phyloP scores from a whole-genome alignment of 64 coral and sea anemone genomes.

The Astreopora myriophthalma region DNA sequence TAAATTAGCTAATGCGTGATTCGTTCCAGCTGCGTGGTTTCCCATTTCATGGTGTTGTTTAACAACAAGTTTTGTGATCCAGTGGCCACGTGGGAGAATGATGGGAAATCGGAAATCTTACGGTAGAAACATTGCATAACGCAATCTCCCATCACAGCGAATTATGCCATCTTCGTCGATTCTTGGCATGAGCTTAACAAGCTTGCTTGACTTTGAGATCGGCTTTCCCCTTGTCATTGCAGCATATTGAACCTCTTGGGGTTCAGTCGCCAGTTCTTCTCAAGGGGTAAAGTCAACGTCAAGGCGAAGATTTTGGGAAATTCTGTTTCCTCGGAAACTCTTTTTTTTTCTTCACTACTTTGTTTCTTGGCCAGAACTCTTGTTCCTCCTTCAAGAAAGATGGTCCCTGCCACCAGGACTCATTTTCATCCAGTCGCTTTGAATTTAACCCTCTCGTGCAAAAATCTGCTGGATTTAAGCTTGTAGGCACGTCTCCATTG shows the following conservation, averaged over 20 bases:
- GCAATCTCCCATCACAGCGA: slow-evolving; percentile 57
- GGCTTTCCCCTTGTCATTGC: background rate
- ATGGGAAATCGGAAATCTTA: slow-evolving; percentile 62
- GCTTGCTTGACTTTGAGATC: slow-evolving; percentile 51
- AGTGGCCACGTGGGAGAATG: slow-evolving; percentile 50
- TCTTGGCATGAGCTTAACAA: slow-evolving; percentile 43
- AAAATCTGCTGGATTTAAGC: slow-evolving; percentile 56
- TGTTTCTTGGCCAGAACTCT: slow-evolving; percentile 33
- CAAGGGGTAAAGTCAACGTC: background rate
- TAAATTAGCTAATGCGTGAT: slow-evolving; percentile 47
- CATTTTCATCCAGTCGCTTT: slow-evolving; percentile 6
- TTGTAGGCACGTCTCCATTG: slow-evolving; percentile 39
- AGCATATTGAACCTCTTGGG: slow-evolving; percentile 35
- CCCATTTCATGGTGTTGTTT: slow-evolving; percentile 64
- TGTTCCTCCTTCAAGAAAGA: background rate
- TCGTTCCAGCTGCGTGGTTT: slow-evolving; percentile 62
- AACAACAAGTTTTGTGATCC: slow-evolving; percentile 76
- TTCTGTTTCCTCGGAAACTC: background rate
- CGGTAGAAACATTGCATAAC: slow-evolving; percentile 49
- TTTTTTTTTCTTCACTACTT: background rate
- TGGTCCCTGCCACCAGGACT: slow-evolving; percentile 45
- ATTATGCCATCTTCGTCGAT: slow-evolving; percentile 60
- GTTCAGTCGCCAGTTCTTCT: slow-evolving; percentile 16
- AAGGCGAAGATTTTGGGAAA: background rate
- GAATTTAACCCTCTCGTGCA: slow-evolving; percentile 46